A percentile compares a stretch with the other conserved stretches of the same genome.
Conservation (phyloP, 2,113 vertebrate genomes). For the Carassius carassius region DNA sequence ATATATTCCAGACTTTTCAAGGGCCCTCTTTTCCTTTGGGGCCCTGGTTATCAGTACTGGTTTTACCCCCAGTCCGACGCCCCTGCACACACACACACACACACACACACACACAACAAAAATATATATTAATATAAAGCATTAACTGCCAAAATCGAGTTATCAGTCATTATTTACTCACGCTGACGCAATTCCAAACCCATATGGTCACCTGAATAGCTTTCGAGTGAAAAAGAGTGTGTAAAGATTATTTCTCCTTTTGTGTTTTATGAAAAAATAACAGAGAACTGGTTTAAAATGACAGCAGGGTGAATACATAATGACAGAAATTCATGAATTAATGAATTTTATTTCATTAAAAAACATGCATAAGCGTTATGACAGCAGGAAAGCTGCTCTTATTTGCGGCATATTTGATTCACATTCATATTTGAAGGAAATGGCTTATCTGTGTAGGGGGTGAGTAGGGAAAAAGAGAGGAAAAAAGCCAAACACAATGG, state of each 20-base stretch:
- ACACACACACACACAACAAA: background rate
- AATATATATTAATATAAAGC: background rate
- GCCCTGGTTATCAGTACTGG: too few relatives aligned
- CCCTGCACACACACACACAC: background rate
- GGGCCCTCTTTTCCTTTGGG: too few relatives aligned
- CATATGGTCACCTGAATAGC: background rate
- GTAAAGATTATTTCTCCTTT: background rate
- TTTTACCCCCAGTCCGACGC: too few relatives aligned
- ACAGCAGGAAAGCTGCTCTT: background rate
- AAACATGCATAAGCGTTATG: background rate
- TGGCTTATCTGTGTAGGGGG: background rate
- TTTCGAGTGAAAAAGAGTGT: background rate
- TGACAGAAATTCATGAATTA: background rate
- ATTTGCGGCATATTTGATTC: conserved; percentile 11
- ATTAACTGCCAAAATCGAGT: background rate
- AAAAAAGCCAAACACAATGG: background rate
- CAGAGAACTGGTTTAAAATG: background rate
- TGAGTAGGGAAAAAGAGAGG: background rate
- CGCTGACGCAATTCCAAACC: background rate
- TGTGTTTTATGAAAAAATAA: background rate
- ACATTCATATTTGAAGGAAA: conserved; percentile 13
- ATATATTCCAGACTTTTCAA: too few relatives aligned
- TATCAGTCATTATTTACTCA: background rate
- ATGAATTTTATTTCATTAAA: background rate
- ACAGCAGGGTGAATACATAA: conserved; percentile 2